Conservation (phyloP, 2,888 invertebrate species). For the Tetanocera ferruginea region DNA sequence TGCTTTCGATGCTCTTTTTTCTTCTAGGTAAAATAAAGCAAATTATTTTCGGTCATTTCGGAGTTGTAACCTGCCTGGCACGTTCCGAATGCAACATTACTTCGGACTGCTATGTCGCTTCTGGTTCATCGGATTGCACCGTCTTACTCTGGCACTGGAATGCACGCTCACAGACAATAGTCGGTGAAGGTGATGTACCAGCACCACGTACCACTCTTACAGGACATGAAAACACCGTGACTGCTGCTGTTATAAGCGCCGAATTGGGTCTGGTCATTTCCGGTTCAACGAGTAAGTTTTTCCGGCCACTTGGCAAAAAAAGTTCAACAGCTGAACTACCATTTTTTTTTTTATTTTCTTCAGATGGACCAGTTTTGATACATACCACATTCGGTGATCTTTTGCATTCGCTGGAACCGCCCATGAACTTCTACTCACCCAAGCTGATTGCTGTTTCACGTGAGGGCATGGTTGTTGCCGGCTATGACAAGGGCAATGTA, state of each 20-base stretch:
- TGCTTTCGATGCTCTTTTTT: not conserved
- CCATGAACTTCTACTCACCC: constrained; percentile 81
- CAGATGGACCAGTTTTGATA: constrained; percentile 95
- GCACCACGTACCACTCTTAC: constrained; percentile 97
- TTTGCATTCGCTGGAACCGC: constrained; percentile 89
- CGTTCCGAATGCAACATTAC: constrained; percentile 98
- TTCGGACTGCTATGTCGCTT: constrained; percentile 99
- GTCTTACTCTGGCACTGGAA: constrained; percentile 99
- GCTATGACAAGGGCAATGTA: constrained; percentile 92
- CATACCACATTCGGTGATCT: constrained; percentile 99
- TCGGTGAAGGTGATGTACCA: constrained; percentile 95
- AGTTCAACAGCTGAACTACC: not conserved
- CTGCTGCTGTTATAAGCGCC: constrained; percentile 95
- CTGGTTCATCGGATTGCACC: constrained; percentile 98
- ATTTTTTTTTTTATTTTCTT: not conserved
- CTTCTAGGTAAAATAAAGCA: constrained; percentile 94
- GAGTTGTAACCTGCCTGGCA: constrained; percentile 97
- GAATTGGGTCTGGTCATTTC: constrained; percentile 98
- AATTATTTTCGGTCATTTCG: constrained; percentile 98
- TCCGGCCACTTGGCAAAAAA: not conserved
- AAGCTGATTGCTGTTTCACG: constrained; percentile 94
- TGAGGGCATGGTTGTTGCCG: constrained; percentile 95
- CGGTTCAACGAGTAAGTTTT: constrained; percentile 80
- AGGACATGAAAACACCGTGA: constrained; percentile 97
- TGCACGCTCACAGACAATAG: constrained; percentile 95